Percentiles rank a stretch among this genome's conserved stretches.
Evolutionary conservation across 2,113 vertebrate genomes (phyloP).

Genomic region (Atractosteus spatula): DNA sequence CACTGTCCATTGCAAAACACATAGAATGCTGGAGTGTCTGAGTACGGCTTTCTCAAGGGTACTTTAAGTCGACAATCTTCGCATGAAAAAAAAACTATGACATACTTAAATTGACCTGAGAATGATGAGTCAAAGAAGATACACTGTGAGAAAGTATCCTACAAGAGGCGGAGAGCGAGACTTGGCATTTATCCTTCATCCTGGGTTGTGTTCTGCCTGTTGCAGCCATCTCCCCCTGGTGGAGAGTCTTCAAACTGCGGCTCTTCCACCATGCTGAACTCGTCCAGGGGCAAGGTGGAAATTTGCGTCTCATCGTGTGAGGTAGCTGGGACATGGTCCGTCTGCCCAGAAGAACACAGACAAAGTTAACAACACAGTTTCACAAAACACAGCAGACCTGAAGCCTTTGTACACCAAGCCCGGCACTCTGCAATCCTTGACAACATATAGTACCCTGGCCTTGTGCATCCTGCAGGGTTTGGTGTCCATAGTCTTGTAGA

Average conservation of each 20-base stretch:
- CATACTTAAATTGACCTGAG: conserved; percentile 86
- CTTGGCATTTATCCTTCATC: conserved; percentile 54
- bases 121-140: conserved; percentile 63
- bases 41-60: conserved; percentile 26
- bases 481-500: too few relatives aligned
- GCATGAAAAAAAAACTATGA: conserved; percentile 63
- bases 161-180: conserved; percentile 29
- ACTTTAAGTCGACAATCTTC: conserved; percentile 53
- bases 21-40: conserved; percentile 22
- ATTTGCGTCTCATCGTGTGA: conserved; percentile 69
- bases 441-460: too few relatives aligned
- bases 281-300: conserved; percentile 73
- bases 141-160: conserved; percentile 53
- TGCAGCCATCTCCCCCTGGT: conserved; percentile 29
- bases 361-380: not conserved
- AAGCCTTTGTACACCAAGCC: too few relatives aligned
- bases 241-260: conserved; percentile 49
- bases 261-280: conserved; percentile 68
- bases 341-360: conserved; percentile 42
- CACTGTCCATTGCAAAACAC: conserved; percentile 31
- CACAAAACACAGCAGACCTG: conserved; percentile 6
- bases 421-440: too few relatives aligned
- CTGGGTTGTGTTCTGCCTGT: conserved; percentile 4
- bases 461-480: too few relatives aligned
- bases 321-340: conserved; percentile 33